A percentile compares a stretch with the other conserved stretches of the same genome.
Conservation (phyloP, 2,888 invertebrate species). For the Hypomecis punctinalis region DNA sequence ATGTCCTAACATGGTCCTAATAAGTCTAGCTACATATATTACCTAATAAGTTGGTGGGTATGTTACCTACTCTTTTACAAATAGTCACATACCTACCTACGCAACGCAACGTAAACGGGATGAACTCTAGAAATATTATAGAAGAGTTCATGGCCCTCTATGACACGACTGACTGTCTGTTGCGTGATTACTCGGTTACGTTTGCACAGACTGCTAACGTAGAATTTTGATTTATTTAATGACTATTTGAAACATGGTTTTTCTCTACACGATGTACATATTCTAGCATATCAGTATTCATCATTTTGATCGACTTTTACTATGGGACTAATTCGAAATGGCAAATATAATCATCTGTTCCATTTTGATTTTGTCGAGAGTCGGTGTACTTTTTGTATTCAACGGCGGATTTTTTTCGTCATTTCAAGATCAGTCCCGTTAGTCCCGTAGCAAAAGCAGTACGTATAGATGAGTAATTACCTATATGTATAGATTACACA, state of each 20-base stretch:
- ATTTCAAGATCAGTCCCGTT: too few species aligned
- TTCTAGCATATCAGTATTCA: background rate
- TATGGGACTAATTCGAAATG: too few species aligned
- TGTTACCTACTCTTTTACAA: constrained; percentile 8
- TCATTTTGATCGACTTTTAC: too few species aligned
- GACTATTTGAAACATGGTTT: constrained; percentile 19
- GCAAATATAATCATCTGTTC: too few species aligned
- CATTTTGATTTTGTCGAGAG: too few species aligned
- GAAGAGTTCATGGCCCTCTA: constrained; percentile 77
- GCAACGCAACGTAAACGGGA: constrained; percentile 58
- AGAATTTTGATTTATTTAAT: constrained; percentile 47
- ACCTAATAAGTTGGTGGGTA: constrained; percentile 8
- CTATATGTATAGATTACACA: too few species aligned
- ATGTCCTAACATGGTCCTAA: background rate
- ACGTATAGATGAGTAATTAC: too few species aligned
- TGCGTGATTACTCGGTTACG: constrained; percentile 35
- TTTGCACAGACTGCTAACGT: background rate
- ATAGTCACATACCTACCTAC: constrained; percentile 19
- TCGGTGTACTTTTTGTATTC: too few species aligned
- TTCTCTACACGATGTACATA: background rate
- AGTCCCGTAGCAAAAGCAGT: too few species aligned
- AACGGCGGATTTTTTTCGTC: too few species aligned
- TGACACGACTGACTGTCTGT: constrained; percentile 53
- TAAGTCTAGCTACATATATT: background rate
- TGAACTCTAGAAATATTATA: constrained; percentile 76